Base-by-base conservation (phyloP, 2,797 vertebrate species). In the Nyctibius grandis region DNA sequence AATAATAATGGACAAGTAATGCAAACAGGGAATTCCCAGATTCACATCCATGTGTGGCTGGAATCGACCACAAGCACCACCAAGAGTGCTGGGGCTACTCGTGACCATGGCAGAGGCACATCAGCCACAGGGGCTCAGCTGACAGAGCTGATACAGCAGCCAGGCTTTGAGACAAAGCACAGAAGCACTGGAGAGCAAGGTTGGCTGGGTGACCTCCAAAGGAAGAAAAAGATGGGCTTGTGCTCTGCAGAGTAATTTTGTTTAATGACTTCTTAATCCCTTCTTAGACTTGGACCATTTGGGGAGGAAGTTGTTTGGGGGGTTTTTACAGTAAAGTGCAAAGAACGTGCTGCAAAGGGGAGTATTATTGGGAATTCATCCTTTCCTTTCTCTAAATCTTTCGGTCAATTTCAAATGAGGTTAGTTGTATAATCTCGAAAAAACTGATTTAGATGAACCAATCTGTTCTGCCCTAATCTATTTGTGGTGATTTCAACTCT, bases 51-150 rank as follows among this genome's bases (percentile, higher is more conserved):
- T 1, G 5, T 2, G 5, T 16, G 38, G 7, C 44, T 77, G 45
- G 34, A 88, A 57, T n/a, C 2, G 1, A 9, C 38, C 36, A 26
- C 2, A 1, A 53, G 47, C 61, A 75, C 23, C 57, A 29, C 34
- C 18, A 40, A 1, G 0, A 68, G 22, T 0, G 0, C 70, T 9
- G 16, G 25, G 15, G 33, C 11, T 8, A 31, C 48, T 33, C 1
- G 0, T 0, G 1, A 20, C 10, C 5, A 6, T 36, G 14, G 17
- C 31, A 25, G n/a, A 60, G 26, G 18, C 50, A 38, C 31, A 8
- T 14, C 14, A 64, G 22, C 26, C 19, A 5, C 21, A 9, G 51
- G 13, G 40, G 5, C 19, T n/a, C 28, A 25, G 34, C 28, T 57
- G 19, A 25, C 20, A 57, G 34, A 38, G n/a, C n/a, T 44, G 19